Conservation (phyloP, 1,140 invertebrate species). For the Platyscapa corneri region DNA sequence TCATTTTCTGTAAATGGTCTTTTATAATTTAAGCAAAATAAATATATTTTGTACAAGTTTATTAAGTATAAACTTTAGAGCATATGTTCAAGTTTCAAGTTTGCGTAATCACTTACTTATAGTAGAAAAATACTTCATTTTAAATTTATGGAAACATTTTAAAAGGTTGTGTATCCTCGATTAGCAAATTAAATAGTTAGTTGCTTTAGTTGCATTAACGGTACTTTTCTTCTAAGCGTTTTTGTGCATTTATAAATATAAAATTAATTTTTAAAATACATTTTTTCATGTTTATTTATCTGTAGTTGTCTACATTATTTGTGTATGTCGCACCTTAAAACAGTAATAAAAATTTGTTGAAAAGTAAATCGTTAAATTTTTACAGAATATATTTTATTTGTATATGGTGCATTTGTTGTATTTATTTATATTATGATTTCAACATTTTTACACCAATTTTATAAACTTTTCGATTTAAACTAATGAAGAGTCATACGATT, state of each 20-base stretch:
- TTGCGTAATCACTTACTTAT: not conserved
- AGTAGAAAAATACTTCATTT: no score
- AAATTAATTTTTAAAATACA: not conserved
- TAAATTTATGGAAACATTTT: not conserved
- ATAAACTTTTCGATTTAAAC: not conserved
- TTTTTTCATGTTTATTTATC: no score
- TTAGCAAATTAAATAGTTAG: not conserved
- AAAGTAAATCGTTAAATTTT: not conserved
- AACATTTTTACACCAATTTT: not conserved
- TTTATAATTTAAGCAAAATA: no score
- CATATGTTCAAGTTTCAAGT: not conserved
- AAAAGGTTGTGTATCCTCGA: not conserved
- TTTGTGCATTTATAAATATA: not conserved
- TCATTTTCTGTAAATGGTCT: no score
- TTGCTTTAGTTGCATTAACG: not conserved
- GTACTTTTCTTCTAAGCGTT: not conserved
- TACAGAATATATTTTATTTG: not conserved
- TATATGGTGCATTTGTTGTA: not conserved
- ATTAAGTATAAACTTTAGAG: not conserved
- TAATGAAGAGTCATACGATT: not conserved
- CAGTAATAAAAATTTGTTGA: not conserved
- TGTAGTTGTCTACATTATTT: not conserved
- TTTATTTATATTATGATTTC: not conserved
- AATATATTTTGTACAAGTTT: not conserved
- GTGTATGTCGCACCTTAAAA: constrained; percentile 28